Evolutionary conservation across 2,797 vertebrate genomes (phyloP), one percentile per base, ranked within the genome.

Genomic region (Sebastes itinus): DNA sequence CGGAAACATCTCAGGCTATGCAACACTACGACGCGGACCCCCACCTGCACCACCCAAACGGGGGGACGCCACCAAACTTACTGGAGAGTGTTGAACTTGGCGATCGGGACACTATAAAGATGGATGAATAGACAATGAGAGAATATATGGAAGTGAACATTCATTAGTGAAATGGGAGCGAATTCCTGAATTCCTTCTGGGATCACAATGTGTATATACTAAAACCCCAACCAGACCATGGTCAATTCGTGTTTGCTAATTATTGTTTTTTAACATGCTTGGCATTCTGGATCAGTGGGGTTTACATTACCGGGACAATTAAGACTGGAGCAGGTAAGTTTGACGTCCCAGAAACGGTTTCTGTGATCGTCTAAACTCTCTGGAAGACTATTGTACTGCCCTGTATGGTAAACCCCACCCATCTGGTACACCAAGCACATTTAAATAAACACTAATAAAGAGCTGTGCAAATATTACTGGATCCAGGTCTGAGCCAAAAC

Each of bases 11-110:
- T 97, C 98, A 11, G 98, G 97, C 96, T 99, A 99, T 96, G 98
- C 98, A 96, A 99, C 98, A 0, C 85, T 99, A 91, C 94, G 98
- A 89, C 95, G 97, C 73, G 98, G 98, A 20, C 98, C 98, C 1
- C 98, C 98, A 0, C 98, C 98, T 0, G 95, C 98, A 0, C 98
- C 98, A 7, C 98, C 98, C 2, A 99, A 99, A 81, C 96, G 98
- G 87, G 98, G 98, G 94, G 96, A 98, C 82, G 94, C 88, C 86
- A 99, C 98, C 92, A 99, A 99, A 95, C 96, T 99, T 49, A 99
- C 95, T 92, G 0, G 94, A 95, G 91, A 97, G 95, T 97, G 96
- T 94, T 82, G 78, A 85, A 90, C 72, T 69, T 13, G 42, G 60
- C 61, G 3, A 69, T 64, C 35, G 23, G 74, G 75, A 83, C 28